Evolutionary conservation across 2,888 invertebrate species (phyloP), one percentile per base, ranked within the genome.

Genomic region (Andrena marginata): DNA sequence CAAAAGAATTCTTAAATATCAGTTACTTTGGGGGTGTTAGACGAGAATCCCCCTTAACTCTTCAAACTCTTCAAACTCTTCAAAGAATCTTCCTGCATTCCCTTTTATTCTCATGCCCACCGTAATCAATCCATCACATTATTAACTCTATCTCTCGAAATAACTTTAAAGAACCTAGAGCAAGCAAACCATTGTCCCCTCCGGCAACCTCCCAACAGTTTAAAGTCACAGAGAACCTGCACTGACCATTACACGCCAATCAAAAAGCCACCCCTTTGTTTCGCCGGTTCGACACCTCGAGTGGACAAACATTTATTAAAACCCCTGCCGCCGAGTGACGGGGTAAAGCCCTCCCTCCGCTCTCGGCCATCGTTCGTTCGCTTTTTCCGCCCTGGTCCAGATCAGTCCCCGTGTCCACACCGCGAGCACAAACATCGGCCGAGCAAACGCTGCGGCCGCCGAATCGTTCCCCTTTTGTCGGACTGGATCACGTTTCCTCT

Each of bases 391-490:
- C 35, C 64, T 26, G 59, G 70, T 48, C 33, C 33, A 48, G 20
- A 70, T 80, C 71, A n/a, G 20, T 23, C 67, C 5, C n/a, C 51
- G n/a, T 54, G 59, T 51, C 16, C 79, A 70, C 72, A 35, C 8
- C 35, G 51, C 35, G 35, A 33, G 20, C 48, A 54, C 69, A 65
- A 71, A 69, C 79, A 51, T 54, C 64, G 54, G 51, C 3, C 62
- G 51, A 42, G 60, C 70, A 69, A 76, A 76, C 69, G 70, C 23
- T 48, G 65, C 31, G 8, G 60, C 49, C 64, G 62, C 60, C 75
- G 73, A 82, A 87, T 85, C 85, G 79, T 60, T 77, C 49, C 69
- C 82, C 82, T 89, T 42, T 89, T 89, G 84, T 86, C 77, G 69
- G 49, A 31, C 67, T 26, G 80, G 84, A 85, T 88, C 83, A 84